Percentiles rank a stretch among this genome's conserved stretches.
These are phyloP conservation scores for Tautogolabrus adspersus DNA, from an alignment of 2,113 vertebrate genomes.

Conservation along the genomic window DNA sequence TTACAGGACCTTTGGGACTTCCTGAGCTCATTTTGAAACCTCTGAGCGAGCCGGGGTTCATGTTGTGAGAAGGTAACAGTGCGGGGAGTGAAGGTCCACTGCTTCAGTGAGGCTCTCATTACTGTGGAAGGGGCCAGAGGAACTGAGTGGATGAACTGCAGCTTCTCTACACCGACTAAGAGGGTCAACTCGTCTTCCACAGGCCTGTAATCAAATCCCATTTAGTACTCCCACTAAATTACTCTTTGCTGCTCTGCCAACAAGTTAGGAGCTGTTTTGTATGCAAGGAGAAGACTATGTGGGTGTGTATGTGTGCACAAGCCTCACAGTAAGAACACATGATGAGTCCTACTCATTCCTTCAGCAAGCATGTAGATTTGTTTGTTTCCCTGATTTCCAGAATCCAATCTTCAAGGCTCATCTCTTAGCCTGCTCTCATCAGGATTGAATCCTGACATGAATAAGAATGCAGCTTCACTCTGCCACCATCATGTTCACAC, in stretches of 20 bases:
- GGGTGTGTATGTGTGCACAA: neutral
- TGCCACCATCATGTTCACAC: neutral
- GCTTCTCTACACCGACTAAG: conserved; percentile 30
- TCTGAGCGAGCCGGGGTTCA: conserved; percentile 40
- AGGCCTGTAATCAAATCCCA: conserved; percentile 62
- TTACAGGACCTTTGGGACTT: conserved; percentile 51
- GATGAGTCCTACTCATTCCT: neutral
- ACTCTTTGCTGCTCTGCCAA: conserved; percentile 32
- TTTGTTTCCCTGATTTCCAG: conserved; percentile 47
- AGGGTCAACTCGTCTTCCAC: conserved; percentile 63
- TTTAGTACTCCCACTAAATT: conserved; percentile 62
- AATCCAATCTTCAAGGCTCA: conserved; percentile 30
- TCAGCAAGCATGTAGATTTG: conserved; percentile 25
- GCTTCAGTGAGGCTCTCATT: conserved; percentile 66
- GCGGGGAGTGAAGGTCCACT: conserved; percentile 48
- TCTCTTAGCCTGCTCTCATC: conserved; percentile 26
- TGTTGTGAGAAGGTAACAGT: conserved; percentile 69
- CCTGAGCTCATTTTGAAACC: conserved; percentile 57
- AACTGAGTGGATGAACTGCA: conserved; percentile 51
- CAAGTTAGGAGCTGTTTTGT: conserved; percentile 30
- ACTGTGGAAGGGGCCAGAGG: conserved; percentile 52
- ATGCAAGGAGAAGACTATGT: conserved; percentile 24
- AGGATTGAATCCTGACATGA: conserved; percentile 37
- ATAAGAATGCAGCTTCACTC: conserved; percentile 33
- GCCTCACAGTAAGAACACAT: conserved; percentile 22